Percentiles rank a stretch among this genome's conserved stretches.
These are phyloP conservation scores for Pandion haliaetus DNA, from an alignment of 2,113 vertebrate genomes.

Conservation along the genomic window DNA sequence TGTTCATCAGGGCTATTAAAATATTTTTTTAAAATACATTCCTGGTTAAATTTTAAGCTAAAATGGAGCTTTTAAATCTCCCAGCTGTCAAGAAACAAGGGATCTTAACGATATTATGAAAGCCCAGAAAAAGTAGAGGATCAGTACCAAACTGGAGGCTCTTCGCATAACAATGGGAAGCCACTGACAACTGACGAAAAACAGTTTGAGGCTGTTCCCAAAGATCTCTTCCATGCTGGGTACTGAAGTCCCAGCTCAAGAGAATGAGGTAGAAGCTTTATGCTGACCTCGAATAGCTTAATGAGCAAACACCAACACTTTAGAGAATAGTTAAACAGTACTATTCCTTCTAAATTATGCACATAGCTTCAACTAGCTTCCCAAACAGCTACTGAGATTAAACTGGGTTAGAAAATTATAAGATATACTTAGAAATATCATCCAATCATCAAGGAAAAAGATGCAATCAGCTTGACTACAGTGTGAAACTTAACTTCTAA, in stretches of 20 bases:
- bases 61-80: background rate
- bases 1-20: background rate
- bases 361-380: background rate
- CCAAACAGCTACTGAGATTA: background rate
- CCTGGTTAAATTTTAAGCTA: background rate
- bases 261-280: background rate
- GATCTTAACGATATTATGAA: background rate
- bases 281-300: background rate
- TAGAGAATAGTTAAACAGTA: background rate
- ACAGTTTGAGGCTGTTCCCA: accelerated
- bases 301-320: background rate
- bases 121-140: background rate
- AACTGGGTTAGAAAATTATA: background rate
- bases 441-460: background rate
- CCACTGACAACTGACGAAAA: background rate
- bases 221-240: background rate
- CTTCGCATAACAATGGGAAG: background rate
- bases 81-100: background rate
- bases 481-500: background rate
- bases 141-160: background rate
- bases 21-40: background rate
- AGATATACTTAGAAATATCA: background rate
- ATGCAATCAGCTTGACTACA: background rate
- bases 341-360: background rate
- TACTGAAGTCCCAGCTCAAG: background rate